Conservation (phyloP, 2,797 vertebrate genomes). For the Sparus aurata region DNA sequence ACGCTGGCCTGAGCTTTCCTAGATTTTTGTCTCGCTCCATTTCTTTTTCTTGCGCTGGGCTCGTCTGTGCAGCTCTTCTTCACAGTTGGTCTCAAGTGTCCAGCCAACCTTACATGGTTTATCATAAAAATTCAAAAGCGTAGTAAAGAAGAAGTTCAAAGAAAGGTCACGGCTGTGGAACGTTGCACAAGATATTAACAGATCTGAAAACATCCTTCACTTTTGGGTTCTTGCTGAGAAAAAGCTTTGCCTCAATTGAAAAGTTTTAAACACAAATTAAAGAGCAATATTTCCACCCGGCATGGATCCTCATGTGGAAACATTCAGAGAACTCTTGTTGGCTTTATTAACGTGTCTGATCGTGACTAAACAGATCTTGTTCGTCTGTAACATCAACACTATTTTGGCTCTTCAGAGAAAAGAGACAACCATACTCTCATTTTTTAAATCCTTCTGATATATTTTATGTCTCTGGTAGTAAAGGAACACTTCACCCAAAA, state of each 20-base stretch:
- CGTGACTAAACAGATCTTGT: background rate
- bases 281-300: background rate
- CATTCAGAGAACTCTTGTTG: background rate
- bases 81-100: background rate
- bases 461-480: background rate
- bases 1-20: background rate
- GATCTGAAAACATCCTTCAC: background rate
- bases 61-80: background rate
- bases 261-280: background rate
- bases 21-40: background rate
- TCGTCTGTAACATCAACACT: background rate
- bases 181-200: background rate
- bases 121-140: background rate
- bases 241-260: background rate
- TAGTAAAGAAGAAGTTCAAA: background rate
- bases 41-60: background rate
- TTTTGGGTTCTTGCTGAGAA: background rate
- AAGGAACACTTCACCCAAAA: background rate
- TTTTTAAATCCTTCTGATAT: background rate
- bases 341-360: background rate
- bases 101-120: background rate
- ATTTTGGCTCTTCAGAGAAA: background rate
- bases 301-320: background rate
- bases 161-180: background rate
- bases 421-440: background rate